A percentile compares a stretch with the other conserved stretches of the same genome.
phyloP scores from a whole-genome alignment of 2,888 invertebrate species.

The Neoascia interrupta region DNA sequence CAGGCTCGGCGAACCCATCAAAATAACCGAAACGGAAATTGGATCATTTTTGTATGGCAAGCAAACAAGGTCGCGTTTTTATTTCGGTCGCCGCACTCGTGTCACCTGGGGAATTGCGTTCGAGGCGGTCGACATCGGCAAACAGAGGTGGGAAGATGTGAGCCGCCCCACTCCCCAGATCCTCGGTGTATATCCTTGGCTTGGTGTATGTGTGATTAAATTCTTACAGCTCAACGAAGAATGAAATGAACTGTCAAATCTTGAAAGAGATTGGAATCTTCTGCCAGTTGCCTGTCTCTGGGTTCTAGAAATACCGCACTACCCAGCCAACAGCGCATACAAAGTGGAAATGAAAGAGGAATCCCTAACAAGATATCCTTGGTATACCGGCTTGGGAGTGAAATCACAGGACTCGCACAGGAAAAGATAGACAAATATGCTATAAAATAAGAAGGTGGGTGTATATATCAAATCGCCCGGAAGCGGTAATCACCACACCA shows the following conservation, averaged over 20 bases:
- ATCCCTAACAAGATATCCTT: constrained; percentile 57
- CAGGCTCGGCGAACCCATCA: constrained; percentile 17
- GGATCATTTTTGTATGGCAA: constrained; percentile 55
- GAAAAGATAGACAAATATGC: constrained; percentile 57
- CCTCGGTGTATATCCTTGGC: constrained; percentile 23
- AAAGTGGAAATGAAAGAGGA: constrained; percentile 41
- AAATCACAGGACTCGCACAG: constrained; percentile 38
- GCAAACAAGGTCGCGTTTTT: constrained; percentile 46
- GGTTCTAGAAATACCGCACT: constrained; percentile 13
- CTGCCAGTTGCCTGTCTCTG: constrained; percentile 53
- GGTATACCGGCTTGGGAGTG: constrained; percentile 20
- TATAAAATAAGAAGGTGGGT: constrained; percentile 31
- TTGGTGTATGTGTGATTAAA: constrained; percentile 67
- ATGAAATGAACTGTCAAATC: constrained; percentile 70
- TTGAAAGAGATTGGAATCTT: constrained; percentile 68
- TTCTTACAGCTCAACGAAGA: constrained; percentile 69
- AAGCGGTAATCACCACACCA: constrained; percentile 61
- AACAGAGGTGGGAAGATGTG: constrained; percentile 13
- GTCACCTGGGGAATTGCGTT: constrained; percentile 52
- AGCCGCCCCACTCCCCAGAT: no score
- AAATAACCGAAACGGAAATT: constrained; percentile 64
- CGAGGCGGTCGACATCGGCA: background rate
- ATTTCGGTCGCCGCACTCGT: constrained; percentile 41
- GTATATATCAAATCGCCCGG: constrained; percentile 53
- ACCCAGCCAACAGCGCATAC: constrained; percentile 15